phyloP scores from a whole-genome alignment of 2,113 vertebrate genomes.

The Daboia siamensis region DNA sequence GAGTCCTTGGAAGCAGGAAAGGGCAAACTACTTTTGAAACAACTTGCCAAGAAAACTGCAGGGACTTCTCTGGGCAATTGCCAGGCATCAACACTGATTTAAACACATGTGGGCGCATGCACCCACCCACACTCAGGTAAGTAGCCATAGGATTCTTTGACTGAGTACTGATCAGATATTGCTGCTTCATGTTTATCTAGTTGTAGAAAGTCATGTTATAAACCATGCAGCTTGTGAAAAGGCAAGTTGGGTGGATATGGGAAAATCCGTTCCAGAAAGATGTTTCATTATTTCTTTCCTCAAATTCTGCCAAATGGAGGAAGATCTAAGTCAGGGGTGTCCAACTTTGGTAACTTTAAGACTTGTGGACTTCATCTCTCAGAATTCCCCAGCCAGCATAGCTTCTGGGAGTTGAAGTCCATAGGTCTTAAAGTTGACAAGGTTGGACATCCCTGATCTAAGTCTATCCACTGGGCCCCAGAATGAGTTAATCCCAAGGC shows the following conservation, averaged over 20 bases:
- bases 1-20: too few species aligned
- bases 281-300: slow-evolving; percentile 18
- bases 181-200: slow-evolving; percentile 22
- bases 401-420: too few species aligned
- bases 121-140: background rate
- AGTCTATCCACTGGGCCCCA: background rate
- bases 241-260: background rate
- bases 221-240: accelerated
- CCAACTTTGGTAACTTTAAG: too few species aligned
- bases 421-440: too few species aligned
- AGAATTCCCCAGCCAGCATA: too few species aligned
- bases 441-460: background rate
- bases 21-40: too few species aligned
- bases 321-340: background rate
- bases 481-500: slow-evolving; percentile 16
- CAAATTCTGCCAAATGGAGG: background rate
- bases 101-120: too few species aligned
- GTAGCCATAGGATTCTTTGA: background rate
- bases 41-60: too few species aligned
- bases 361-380: too few species aligned
- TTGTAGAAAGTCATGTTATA: background rate
- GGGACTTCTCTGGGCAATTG: too few species aligned
- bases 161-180: slow-evolving; percentile 7
- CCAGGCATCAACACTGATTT: too few species aligned
- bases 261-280: slow-evolving; percentile 34